Evolutionary conservation across 1,140 invertebrate genomes (phyloP), one percentile per base, ranked within the genome.

Genomic region (Gryllus bimaculatus): DNA sequence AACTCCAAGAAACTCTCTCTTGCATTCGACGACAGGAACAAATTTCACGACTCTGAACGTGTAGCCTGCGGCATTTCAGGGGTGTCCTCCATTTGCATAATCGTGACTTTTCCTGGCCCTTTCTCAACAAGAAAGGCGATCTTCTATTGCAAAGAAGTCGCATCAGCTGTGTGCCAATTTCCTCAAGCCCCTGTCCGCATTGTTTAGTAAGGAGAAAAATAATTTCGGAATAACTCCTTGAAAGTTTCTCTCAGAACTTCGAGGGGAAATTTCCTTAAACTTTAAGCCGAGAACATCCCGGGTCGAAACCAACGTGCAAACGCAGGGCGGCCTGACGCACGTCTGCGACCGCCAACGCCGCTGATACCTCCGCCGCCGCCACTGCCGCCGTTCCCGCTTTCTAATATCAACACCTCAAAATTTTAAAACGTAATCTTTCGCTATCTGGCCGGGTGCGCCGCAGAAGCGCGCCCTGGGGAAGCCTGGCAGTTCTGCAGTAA

Each of bases 341-440:
- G 26, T 39, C 26, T 5, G 26, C 26, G 26, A 39, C 26, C 26
- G 26, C 26, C 26, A 39, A 39, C 26, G 5, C 26, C 54, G 54
- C 54, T 10, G 10, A 66, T 66, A 10, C 54, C 54, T 66, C 18
- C 54, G 18, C 10, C 54, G 3, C 54, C 18, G 0, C 54, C 54
- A 18, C 18, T 13, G 54, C 54, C 18, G 10, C 10, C 54, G 10
- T 66, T 66, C 54, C 18, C 54, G 54, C 54, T 66, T 66, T 66
- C 54, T 66, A 66, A 66, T 66, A 66, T 66, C 54, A 66, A 66
- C 54, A 66, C 54, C 54, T 66, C 54, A 66, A 66, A 66, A 66
- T 66, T 66, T 66, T 66, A 66, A 66, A 66, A 66, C 54, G 54
- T 66, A 13, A 66, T 13, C 54, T 66, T 66, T 10, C 18, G 54